Evolutionary conservation across 2,888 invertebrate genomes (phyloP).

Genomic region (Cheilosia pagana): DNA sequence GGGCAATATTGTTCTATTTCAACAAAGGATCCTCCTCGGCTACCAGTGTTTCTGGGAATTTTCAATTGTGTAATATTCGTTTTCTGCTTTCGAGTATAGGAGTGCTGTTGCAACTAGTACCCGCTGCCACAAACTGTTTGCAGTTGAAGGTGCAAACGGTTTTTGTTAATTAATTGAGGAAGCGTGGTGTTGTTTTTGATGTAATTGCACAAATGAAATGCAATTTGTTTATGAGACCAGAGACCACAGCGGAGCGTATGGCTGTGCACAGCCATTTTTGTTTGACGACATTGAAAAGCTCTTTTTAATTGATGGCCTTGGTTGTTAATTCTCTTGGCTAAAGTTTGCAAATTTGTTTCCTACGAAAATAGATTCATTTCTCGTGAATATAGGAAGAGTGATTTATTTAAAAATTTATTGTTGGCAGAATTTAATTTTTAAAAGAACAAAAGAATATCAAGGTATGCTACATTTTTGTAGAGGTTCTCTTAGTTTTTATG

Average conservation of each 20-base stretch:
- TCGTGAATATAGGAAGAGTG: neutral
- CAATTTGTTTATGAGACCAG: slow-evolving; percentile 40
- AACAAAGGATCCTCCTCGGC: slow-evolving; percentile 31
- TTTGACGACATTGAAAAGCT: slow-evolving; percentile 26
- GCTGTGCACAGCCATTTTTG: slow-evolving; percentile 21
- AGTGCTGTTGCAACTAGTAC: slow-evolving; percentile 1
- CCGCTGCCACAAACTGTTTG: neutral
- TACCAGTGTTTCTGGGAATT: slow-evolving; percentile 24
- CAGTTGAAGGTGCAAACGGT: slow-evolving; percentile 3
- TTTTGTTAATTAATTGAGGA: slow-evolving; percentile 47
- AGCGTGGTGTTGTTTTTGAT: slow-evolving; percentile 13
- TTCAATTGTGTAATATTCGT: slow-evolving; percentile 46
- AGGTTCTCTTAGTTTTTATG: no score
- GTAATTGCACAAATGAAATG: slow-evolving; percentile 53
- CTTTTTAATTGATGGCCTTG: slow-evolving; percentile 34
- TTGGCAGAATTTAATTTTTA: slow-evolving; percentile 5
- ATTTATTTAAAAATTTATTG: slow-evolving; percentile 10
- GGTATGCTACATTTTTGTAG: no score
- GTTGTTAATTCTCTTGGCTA: slow-evolving; percentile 28
- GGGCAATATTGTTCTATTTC: slow-evolving; percentile 19
- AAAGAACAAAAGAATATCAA: neutral
- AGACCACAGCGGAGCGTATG: neutral
- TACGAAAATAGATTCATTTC: slow-evolving; percentile 20
- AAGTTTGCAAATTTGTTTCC: neutral
- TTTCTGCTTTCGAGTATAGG: slow-evolving; percentile 1